Evolutionary conservation across 2,888 invertebrate species (phyloP).

Genomic region (Troides helena): DNA sequence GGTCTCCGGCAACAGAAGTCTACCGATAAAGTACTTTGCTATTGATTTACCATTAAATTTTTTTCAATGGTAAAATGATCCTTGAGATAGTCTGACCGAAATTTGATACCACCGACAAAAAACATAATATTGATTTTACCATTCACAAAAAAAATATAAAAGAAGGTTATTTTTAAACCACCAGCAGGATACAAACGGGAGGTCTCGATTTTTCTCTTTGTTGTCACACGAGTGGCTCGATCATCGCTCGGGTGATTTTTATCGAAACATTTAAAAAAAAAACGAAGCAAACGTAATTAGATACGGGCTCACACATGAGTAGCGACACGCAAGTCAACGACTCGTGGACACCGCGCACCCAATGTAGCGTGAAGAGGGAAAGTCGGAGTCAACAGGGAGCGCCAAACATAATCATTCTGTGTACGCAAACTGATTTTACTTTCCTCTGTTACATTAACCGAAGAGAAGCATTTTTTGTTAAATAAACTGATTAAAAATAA

Average conservation of each 20-base stretch:
- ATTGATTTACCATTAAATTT: no score
- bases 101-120: no score
- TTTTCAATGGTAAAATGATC: no score
- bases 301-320: slow-evolving; percentile 22
- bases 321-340: slow-evolving; percentile 47
- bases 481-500: no score
- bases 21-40: no score
- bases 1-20: no score
- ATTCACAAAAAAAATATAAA: not conserved
- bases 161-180: not conserved
- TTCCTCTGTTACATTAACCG: not conserved
- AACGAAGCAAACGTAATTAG: slow-evolving; percentile 26
- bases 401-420: slow-evolving; percentile 21
- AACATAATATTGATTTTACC: no score
- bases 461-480: not conserved
- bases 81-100: no score
- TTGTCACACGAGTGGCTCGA: slow-evolving; percentile 17
- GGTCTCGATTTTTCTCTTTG: slow-evolving; percentile 5
- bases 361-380: slow-evolving; percentile 64
- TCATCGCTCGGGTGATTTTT: slow-evolving; percentile 20
- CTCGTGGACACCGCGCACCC: slow-evolving; percentile 48
- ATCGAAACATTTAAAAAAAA: slow-evolving; percentile 4
- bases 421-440: slow-evolving; percentile 11
- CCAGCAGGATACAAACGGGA: slow-evolving; percentile 34
- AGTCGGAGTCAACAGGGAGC: slow-evolving; percentile 42